Percentiles rank a stretch among this genome's conserved stretches.
phyloP scores from a whole-genome alignment of 2,797 vertebrate genomes.

The Takifugu ocellatus region DNA sequence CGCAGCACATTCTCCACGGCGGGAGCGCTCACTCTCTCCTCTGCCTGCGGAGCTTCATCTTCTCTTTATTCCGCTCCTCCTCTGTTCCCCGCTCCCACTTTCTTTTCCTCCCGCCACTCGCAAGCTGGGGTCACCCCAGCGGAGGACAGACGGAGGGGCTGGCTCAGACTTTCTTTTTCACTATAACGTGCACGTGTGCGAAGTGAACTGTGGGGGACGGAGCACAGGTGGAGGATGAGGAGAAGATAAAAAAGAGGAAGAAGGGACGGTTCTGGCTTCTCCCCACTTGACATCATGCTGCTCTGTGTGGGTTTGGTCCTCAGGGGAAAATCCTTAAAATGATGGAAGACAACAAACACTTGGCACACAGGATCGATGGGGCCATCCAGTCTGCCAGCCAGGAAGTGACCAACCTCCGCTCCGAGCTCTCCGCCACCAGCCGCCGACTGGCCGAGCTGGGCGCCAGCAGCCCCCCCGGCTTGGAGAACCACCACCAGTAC shows the following conservation, averaged over 20 bases:
- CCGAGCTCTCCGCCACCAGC: conserved; percentile 88
- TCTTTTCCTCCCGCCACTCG: conserved; percentile 16
- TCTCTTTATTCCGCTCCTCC: conserved; percentile 21
- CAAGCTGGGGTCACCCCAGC: conserved; percentile 48
- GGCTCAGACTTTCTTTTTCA: neutral
- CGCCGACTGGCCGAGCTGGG: conserved; percentile 88
- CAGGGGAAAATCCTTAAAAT: conserved; percentile 90
- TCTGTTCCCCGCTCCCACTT: conserved; percentile 25
- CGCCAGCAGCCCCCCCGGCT: conserved; percentile 73
- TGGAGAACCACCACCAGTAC: conserved; percentile 85
- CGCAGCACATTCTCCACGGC: conserved; percentile 70
- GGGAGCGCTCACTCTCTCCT: conserved; percentile 58
- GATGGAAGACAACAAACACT: conserved; percentile 96
- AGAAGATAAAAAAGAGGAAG: conserved; percentile 28
- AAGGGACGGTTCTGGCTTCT: conserved; percentile 45
- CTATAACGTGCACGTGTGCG: conserved; percentile 27
- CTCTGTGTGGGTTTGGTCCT: conserved; percentile 83
- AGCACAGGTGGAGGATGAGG: conserved; percentile 43
- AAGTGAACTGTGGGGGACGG: conserved; percentile 58
- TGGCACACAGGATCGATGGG: conserved; percentile 90
- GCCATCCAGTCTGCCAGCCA: conserved; percentile 89
- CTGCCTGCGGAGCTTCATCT: conserved; percentile 43
- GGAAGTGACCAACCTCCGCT: conserved; percentile 89
- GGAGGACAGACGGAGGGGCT: conserved; percentile 1
- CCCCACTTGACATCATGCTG: conserved; percentile 80